phyloP scores from a whole-genome alignment of 2,113 vertebrate genomes.

The Sylvilagus bachmani region DNA sequence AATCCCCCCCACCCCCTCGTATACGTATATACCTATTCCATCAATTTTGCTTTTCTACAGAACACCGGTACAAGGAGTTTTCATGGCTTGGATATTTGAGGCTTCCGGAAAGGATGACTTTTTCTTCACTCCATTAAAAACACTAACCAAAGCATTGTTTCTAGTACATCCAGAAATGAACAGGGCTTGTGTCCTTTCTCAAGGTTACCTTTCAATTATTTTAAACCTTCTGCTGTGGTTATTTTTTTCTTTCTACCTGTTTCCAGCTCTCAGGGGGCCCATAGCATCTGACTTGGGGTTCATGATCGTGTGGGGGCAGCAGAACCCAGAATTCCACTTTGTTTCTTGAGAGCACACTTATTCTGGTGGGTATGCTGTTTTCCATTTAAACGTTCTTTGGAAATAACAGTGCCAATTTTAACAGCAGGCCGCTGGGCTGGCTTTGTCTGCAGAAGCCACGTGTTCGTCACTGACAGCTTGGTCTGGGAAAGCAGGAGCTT shows the following conservation, averaged over 20 bases:
- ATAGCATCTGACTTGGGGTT: background rate
- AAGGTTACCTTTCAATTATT: background rate
- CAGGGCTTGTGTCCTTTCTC: background rate
- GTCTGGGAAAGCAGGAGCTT: background rate
- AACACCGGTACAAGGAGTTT: too few species aligned
- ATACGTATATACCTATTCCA: too few species aligned
- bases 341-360: background rate
- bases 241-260: background rate
- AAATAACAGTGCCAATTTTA: background rate
- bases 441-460: background rate
- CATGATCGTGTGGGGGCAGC: background rate
- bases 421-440: background rate
- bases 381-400: conserved; percentile 23
- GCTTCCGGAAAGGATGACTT: too few species aligned
- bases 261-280: background rate
- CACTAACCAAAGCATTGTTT: background rate
- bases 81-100: too few species aligned
- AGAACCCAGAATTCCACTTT: background rate
- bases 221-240: background rate
- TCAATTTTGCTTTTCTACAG: too few species aligned
- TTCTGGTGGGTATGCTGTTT: background rate
- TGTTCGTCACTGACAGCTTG: background rate
- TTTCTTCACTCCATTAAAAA: too few species aligned
- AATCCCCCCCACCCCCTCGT: too few species aligned
- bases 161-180: background rate